Percentiles rank a stretch among this genome's conserved stretches.
Evolutionary conservation across 2,797 vertebrate species (phyloP).

Genomic region (Prunella strophiata): DNA sequence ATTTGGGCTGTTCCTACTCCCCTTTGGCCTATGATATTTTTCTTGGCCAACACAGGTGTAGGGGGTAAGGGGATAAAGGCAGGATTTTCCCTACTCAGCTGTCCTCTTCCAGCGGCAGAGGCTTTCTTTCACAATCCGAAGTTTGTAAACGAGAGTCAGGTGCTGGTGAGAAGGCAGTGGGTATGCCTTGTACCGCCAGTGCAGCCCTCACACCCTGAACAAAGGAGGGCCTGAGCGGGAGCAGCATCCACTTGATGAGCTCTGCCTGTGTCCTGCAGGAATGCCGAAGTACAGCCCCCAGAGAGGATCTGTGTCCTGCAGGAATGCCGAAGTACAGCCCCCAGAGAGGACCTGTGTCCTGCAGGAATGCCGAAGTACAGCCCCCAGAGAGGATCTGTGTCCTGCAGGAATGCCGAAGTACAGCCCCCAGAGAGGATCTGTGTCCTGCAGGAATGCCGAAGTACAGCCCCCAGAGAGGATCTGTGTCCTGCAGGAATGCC

Average conservation of each 20-base stretch:
- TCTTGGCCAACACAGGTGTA: background rate
- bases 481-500: conserved; percentile 73
- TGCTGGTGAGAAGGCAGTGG: background rate
- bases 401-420: conserved; percentile 71
- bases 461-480: conserved; percentile 92
- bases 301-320: no score
- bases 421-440: no score
- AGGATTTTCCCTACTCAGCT: background rate
- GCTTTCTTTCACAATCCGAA: background rate
- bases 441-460: background rate
- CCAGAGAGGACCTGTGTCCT: conserved; percentile 89
- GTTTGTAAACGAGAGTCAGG: background rate
- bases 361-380: no score
- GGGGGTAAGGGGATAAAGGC: background rate
- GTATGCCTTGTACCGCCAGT: background rate
- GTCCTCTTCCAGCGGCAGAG: background rate
- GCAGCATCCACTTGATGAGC: background rate
- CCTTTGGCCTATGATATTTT: background rate
- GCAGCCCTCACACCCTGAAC: background rate
- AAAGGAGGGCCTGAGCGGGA: fast-evolving
- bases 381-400: background rate
- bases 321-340: conserved; percentile 81
- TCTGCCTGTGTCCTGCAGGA: conserved; percentile 63
- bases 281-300: conserved; percentile 1
- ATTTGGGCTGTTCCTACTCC: background rate